Percentiles rank a stretch among this genome's conserved stretches.
Evolutionary conservation across 1,140 invertebrate genomes (phyloP).

Genomic region (Lycorma delicatula): DNA sequence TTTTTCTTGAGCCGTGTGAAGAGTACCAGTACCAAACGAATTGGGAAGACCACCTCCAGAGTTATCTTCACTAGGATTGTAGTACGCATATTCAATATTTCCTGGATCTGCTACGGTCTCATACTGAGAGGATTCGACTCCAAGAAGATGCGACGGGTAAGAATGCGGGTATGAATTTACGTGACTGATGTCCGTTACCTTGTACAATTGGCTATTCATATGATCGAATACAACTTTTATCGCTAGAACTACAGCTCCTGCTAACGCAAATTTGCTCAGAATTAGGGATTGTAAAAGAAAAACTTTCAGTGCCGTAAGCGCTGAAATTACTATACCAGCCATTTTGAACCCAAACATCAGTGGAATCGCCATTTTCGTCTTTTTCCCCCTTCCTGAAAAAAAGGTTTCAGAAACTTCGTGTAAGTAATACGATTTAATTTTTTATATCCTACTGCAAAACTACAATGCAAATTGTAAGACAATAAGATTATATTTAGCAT

Average conservation of each 20-base stretch:
- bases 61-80: neutral
- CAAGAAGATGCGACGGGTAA: neutral
- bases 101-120: neutral
- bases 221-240: slow-evolving; percentile 7
- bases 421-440: no score
- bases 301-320: slow-evolving; percentile 5
- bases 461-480: no score
- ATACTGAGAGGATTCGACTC: neutral
- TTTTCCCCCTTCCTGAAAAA: neutral
- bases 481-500: no score
- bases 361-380: slow-evolving; percentile 1
- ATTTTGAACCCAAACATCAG: slow-evolving; percentile 15
- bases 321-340: slow-evolving; percentile 1
- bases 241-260: slow-evolving; percentile 5
- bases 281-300: slow-evolving; percentile 9
- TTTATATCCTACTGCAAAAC: no score
- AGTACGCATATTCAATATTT: neutral
- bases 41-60: neutral
- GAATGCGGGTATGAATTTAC: neutral
- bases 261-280: slow-evolving; percentile 6
- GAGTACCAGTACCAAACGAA: neutral
- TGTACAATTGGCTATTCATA: neutral
- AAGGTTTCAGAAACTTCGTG: neutral
- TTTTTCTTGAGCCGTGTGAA: neutral
- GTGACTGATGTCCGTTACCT: slow-evolving; percentile 1